A percentile compares a stretch with the other conserved stretches of the same genome.
phyloP scores from a whole-genome alignment of 2,797 vertebrate genomes.

The Sebastes hopkinsi region DNA sequence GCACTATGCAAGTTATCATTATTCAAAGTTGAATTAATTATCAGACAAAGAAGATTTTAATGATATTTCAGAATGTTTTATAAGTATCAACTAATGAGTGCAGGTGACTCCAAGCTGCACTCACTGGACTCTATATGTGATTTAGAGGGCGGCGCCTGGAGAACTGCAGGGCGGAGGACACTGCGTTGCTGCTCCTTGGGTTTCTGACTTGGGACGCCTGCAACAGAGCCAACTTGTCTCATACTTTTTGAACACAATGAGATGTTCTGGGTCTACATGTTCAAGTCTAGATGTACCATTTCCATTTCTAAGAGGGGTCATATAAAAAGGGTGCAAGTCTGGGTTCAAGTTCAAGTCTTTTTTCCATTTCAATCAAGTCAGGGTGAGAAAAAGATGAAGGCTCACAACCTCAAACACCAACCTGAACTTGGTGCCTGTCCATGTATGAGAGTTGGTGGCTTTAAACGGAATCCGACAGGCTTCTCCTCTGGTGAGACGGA shows the following conservation, averaged over 20 bases:
- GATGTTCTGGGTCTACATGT: constrained; percentile 1
- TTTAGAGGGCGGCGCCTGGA: constrained; percentile 93
- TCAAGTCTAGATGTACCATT: not conserved
- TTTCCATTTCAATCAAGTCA: not conserved
- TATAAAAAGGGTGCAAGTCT: not conserved
- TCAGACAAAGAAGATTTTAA: not conserved
- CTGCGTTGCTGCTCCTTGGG: constrained; percentile 98
- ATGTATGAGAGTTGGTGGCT: constrained; percentile 97
- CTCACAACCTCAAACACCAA: constrained; percentile 56
- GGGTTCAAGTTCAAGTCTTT: not conserved
- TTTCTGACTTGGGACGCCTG: constrained; percentile 98
- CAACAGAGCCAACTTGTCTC: constrained; percentile 66
- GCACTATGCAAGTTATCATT: not conserved
- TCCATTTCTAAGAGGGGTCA: constrained; percentile 10
- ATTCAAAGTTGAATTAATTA: not conserved
- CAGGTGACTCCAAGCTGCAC: constrained; percentile 39
- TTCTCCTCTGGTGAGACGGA: constrained; percentile 90
- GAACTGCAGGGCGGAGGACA: constrained; percentile 94
- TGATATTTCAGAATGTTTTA: not conserved
- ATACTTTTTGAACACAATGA: constrained; percentile 18
- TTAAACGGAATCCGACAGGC: constrained; percentile 94
- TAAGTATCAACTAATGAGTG: not conserved
- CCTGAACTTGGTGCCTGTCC: constrained; percentile 98
- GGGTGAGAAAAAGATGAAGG: not conserved
- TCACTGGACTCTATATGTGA: constrained; percentile 90